A percentile compares a stretch with the other conserved stretches of the same genome.
Evolutionary conservation across 2,888 invertebrate genomes (phyloP).

Genomic region (Protophormia terraenovae): DNA sequence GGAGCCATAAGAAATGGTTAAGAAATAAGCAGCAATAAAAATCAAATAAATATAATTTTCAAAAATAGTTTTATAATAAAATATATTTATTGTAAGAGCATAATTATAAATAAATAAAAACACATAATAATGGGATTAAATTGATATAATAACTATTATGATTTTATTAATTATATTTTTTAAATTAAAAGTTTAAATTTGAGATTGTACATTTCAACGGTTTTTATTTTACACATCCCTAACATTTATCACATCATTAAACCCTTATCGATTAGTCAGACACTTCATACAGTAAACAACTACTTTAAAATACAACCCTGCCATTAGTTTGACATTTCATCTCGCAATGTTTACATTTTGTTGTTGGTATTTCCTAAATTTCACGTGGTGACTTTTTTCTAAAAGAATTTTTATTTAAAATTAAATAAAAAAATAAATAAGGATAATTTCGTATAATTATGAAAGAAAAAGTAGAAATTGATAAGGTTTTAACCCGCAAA

Average conservation of each 20-base stretch:
- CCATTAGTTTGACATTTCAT: background rate
- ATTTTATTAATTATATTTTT: background rate
- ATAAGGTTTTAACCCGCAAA: conserved; percentile 68
- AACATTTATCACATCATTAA: background rate
- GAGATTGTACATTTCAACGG: too few relatives aligned
- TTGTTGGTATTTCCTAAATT: background rate
- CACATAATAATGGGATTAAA: too few relatives aligned
- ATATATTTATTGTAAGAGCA: too few relatives aligned
- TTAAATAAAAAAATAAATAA: background rate
- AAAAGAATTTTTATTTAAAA: conserved; percentile 1
- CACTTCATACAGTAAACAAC: background rate
- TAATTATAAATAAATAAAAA: too few relatives aligned
- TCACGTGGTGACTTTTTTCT: conserved; percentile 36
- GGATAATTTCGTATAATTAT: conserved; percentile 57
- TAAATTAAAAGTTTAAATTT: background rate
- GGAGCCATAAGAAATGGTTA: conserved; percentile 41
- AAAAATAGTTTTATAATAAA: background rate
- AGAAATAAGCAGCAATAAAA: background rate
- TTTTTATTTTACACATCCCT: background rate
- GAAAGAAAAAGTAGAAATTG: conserved; percentile 73
- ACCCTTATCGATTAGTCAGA: background rate
- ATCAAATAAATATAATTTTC: background rate
- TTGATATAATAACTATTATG: too few relatives aligned
- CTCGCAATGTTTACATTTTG: background rate
- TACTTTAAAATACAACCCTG: conserved; percentile 22